Percentiles rank a stretch among this genome's conserved stretches.
Conservation (phyloP, 2,113 vertebrate genomes). For the Tinamus guttatus region DNA sequence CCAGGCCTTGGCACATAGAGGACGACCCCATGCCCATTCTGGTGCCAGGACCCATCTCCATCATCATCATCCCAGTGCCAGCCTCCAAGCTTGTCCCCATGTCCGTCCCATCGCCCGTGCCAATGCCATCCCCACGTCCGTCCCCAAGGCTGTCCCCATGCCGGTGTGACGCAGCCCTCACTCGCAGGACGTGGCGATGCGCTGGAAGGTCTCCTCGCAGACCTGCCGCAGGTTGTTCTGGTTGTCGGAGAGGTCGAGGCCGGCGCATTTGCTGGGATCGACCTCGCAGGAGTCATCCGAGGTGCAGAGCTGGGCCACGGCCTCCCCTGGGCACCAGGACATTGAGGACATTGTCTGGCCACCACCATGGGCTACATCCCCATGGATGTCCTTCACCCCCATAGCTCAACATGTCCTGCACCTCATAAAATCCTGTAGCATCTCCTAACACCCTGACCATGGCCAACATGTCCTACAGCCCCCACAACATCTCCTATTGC, state of each 20-base stretch:
- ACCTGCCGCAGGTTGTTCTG: slow-evolving; percentile 81
- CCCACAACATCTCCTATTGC: not conserved
- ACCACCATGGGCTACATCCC: no score
- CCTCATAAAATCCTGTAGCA: no score
- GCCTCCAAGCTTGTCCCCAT: accelerated
- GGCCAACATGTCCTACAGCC: no score
- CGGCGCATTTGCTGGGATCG: slow-evolving; percentile 86
- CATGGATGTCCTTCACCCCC: not conserved
- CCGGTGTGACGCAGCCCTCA: slow-evolving; percentile 42
- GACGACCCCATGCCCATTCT: not conserved
- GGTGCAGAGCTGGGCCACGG: slow-evolving; percentile 80
- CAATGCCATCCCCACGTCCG: not conserved
- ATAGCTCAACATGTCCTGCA: no score
- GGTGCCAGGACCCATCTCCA: not conserved
- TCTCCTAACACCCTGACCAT: no score
- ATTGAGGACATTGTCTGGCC: accelerated
- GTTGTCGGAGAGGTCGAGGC: slow-evolving; percentile 81
- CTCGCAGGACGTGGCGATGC: slow-evolving; percentile 84
- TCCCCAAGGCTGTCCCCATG: not conserved
- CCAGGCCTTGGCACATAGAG: no score
- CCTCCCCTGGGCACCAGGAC: slow-evolving; percentile 79
- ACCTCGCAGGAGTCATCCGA: slow-evolving; percentile 87
- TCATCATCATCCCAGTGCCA: no score
- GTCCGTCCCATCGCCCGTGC: no score
- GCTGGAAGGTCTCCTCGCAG: slow-evolving; percentile 87